Percentiles rank a stretch among this genome's conserved stretches.
Evolutionary conservation across 2,888 invertebrate genomes (phyloP).

Genomic region (Tetragonula carbonaria): DNA sequence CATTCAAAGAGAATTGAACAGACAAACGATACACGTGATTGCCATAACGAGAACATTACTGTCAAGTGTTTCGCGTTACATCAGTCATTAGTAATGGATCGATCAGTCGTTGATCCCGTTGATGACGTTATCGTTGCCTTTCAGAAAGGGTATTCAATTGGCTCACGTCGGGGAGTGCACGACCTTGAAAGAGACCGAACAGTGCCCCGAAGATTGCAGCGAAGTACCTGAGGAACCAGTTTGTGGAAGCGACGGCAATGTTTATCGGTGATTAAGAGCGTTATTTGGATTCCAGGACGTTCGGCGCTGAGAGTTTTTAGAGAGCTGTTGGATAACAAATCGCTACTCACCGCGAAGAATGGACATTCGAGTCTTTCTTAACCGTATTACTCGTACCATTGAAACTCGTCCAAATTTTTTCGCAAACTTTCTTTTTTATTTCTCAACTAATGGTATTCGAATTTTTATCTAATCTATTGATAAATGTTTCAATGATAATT

Average conservation of each 20-base stretch:
- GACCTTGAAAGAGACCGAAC: slow-evolving; percentile 87
- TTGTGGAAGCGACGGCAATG: slow-evolving; percentile 95
- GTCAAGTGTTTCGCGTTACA: neutral
- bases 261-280: slow-evolving; percentile 88
- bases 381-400: neutral
- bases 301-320: slow-evolving; percentile 50
- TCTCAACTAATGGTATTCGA: neutral
- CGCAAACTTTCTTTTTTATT: neutral
- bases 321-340: slow-evolving; percentile 30
- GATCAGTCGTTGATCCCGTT: slow-evolving; percentile 27
- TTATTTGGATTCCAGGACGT: slow-evolving; percentile 67
- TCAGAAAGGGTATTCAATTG: slow-evolving; percentile 92
- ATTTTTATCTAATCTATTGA: neutral
- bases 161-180: slow-evolving; percentile 96
- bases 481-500: neutral
- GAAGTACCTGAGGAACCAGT: slow-evolving; percentile 89
- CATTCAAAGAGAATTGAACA: neutral
- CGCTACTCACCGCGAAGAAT: slow-evolving; percentile 15
- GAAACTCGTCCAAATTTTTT: neutral
- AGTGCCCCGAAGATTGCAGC: slow-evolving; percentile 87
- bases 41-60: slow-evolving; percentile 12
- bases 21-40: neutral
- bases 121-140: slow-evolving; percentile 65
- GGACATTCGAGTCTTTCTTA: neutral
- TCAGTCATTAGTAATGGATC: slow-evolving; percentile 25